Conservation (phyloP, 2,888 invertebrate genomes). For the Andrena chrysosceles region DNA sequence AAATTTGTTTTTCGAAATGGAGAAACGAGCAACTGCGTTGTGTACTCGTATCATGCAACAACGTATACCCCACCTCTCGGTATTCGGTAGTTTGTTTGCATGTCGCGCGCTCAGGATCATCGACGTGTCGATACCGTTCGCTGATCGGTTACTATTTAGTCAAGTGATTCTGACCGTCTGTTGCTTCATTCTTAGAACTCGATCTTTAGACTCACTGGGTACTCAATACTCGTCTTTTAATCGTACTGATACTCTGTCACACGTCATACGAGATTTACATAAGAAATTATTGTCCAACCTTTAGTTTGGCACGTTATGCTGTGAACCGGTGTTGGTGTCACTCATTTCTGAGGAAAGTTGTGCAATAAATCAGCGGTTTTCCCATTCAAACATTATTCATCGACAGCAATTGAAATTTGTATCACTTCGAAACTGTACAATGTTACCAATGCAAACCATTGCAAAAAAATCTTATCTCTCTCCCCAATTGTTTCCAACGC, state of each 20-base stretch:
- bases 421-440: background rate
- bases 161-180: slow-evolving; percentile 54
- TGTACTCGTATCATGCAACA: background rate
- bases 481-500: background rate
- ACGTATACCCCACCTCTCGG: background rate
- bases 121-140: slow-evolving; percentile 41
- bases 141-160: slow-evolving; percentile 55
- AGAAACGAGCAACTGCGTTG: background rate
- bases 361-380: slow-evolving; percentile 26
- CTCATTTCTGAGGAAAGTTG: slow-evolving; percentile 49
- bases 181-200: slow-evolving; percentile 23
- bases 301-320: slow-evolving; percentile 35
- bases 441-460: background rate
- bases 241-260: slow-evolving; percentile 3
- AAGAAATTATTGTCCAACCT: slow-evolving; percentile 46
- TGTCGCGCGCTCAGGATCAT: slow-evolving; percentile 2
- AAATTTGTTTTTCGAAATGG: background rate
- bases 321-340: slow-evolving; percentile 58
- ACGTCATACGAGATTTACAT: slow-evolving; percentile 21
- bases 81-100: background rate
- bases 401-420: background rate
- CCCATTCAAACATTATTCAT: background rate
- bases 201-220: slow-evolving; percentile 8
- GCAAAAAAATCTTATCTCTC: no score
- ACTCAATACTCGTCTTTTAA: slow-evolving; percentile 16